Evolutionary conservation across 2,888 invertebrate genomes (phyloP), one percentile per base, ranked within the genome.

Genomic region (Drosophila bunnanda): DNA sequence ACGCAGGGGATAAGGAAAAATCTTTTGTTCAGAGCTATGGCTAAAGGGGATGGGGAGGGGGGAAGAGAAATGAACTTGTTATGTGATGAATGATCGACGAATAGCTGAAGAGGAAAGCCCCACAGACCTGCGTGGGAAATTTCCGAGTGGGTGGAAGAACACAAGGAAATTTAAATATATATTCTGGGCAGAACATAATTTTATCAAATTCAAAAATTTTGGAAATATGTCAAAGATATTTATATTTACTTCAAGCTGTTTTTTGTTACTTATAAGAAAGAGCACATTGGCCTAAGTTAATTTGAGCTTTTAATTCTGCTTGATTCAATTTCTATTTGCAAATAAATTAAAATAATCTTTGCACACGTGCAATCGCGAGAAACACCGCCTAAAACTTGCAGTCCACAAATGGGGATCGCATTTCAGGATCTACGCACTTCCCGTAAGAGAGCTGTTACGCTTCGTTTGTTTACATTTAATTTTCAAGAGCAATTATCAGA

Each of bases 51-150:
- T 4, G 39, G 39, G 12, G 22, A 34, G 15, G 22, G 15, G 28
- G 39, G 15, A 22, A 28, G 20, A 46, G 12, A n/a, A 56, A 66
- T 56, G 67, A 67, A 67, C 67, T 66, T 67, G 65, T 32, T 54
- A 32, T 10, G 32, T 65, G 55, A 66, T 56, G 67, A 66, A 66
- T 46, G 67, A 67, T 66, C 66, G 66, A 62, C 32, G 38, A 61
- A 50, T 44, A 25, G 20, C 54, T 46, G 25, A 17, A 22, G 25
- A 15, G 20, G 17, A 32, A 20, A 15, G 17, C 5, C 5, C 9
- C 2, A 15, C 2, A 46, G 10, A 30, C 17, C 17, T 62, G 25
- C n/a, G 32, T 65, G 55, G 54, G 34, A 55, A 55, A 22, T 62
- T n/a, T 25, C 12, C 22, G 43, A 44, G 52, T 50, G 43, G 55